These are phyloP conservation scores for Phaethon lepturus DNA, from an alignment of 2,113 vertebrate species.

Conservation along the genomic window DNA sequence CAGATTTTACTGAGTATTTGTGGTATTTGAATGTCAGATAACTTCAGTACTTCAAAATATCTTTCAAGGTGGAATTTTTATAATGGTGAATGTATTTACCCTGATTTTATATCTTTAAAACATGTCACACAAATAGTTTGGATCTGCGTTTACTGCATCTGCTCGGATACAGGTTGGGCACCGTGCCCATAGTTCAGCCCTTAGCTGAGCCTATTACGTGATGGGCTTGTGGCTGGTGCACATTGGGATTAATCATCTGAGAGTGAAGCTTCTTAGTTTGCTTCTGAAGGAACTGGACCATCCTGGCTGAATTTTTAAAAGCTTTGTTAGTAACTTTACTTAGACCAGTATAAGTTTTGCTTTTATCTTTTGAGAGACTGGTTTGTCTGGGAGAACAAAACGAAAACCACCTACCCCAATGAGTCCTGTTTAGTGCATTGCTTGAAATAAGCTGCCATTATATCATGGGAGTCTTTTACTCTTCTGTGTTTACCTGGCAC, in stretches of 20 bases:
- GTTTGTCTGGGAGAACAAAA: neutral
- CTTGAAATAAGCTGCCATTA: neutral
- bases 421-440: neutral
- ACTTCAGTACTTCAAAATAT: neutral
- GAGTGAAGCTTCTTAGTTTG: neutral
- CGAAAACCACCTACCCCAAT: neutral
- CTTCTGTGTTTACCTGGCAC: neutral
- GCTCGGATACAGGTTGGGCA: neutral
- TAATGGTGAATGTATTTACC: neutral
- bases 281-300: neutral
- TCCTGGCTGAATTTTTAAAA: neutral
- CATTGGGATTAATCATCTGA: neutral
- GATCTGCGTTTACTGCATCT: neutral
- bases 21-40: neutral
- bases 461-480: neutral
- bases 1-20: neutral
- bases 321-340: neutral
- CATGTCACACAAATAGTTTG: neutral
- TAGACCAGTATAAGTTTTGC: neutral
- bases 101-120: neutral
- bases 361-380: neutral
- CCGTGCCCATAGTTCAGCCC: accelerated
- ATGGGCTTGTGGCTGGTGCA: neutral
- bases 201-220: neutral
- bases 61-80: neutral